A percentile compares a stretch with the other conserved stretches of the same genome.
These are phyloP conservation scores for Trichogramma pretiosum DNA, from an alignment of 1,140 invertebrate species.

Conservation along the genomic window DNA sequence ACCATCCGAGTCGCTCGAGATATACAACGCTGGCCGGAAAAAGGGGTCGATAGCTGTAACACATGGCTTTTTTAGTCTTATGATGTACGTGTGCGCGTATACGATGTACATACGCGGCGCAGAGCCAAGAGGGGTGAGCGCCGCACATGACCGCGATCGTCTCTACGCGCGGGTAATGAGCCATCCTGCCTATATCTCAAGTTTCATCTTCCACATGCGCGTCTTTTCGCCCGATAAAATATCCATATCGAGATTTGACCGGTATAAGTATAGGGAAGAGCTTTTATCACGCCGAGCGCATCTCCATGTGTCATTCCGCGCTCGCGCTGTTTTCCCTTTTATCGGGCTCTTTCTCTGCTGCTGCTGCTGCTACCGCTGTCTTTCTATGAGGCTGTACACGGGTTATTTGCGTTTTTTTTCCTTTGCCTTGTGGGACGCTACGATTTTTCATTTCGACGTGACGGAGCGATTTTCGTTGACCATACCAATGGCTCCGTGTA, in stretches of 20 bases:
- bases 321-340: too few relatives aligned
- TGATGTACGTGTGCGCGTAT: too few relatives aligned
- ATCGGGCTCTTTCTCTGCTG: too few relatives aligned
- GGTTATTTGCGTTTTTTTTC: too few relatives aligned
- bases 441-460: constrained; percentile 13
- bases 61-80: constrained; percentile 27
- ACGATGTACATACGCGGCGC: constrained; percentile 1
- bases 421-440: background rate
- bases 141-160: constrained; percentile 5
- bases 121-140: constrained; percentile 13
- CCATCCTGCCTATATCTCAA: constrained; percentile 27
- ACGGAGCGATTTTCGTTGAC: too few relatives aligned
- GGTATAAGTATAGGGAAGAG: too few relatives aligned
- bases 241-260: constrained; percentile 30
- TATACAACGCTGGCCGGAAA: too few relatives aligned
- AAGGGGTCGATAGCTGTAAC: constrained; percentile 24
- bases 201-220: background rate
- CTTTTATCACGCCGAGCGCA: constrained; percentile 12
- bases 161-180: constrained; percentile 39
- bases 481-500: too few relatives aligned
- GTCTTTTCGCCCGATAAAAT: constrained; percentile 32
- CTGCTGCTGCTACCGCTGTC: too few relatives aligned
- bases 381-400: too few relatives aligned
- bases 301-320: constrained; percentile 30
- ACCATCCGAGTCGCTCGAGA: too few relatives aligned